Evolutionary conservation across 2,113 vertebrate genomes (phyloP).

Genomic region (Festucalex cinctus): DNA sequence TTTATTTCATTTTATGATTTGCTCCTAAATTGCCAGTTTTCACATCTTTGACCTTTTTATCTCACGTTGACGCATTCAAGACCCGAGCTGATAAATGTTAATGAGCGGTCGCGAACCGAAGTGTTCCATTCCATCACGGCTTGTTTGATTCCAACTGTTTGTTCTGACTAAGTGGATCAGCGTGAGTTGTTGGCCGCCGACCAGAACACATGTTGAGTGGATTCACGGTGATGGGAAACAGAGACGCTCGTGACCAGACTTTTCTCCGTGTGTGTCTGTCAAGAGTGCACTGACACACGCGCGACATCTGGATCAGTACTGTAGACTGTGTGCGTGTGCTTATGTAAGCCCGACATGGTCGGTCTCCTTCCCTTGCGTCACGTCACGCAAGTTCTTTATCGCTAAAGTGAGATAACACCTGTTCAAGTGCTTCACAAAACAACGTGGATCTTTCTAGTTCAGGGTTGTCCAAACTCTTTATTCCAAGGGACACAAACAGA

Average conservation of each 20-base stretch:
- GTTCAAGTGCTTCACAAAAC: slow-evolving; percentile 32
- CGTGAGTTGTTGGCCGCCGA: slow-evolving; percentile 25
- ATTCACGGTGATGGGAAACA: slow-evolving; percentile 36
- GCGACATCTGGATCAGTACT: slow-evolving; percentile 46
- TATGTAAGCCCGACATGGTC: slow-evolving; percentile 50
- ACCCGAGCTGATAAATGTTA: slow-evolving; percentile 22
- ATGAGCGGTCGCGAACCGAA: slow-evolving; percentile 4
- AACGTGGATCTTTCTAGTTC: background rate
- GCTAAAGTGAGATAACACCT: slow-evolving; percentile 52
- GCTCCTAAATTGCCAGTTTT: background rate
- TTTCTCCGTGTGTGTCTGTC: slow-evolving; percentile 47
- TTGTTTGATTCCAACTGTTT: slow-evolving; percentile 31
- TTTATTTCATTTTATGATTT: background rate
- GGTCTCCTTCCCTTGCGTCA: slow-evolving; percentile 24
- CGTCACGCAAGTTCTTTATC: slow-evolving; percentile 48
- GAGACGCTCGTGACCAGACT: slow-evolving; percentile 30
- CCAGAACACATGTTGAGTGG: slow-evolving; percentile 41
- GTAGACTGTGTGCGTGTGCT: slow-evolving; percentile 10
- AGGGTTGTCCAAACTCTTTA: too few species aligned
- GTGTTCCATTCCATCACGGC: slow-evolving; percentile 18
- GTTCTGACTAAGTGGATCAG: slow-evolving; percentile 31
- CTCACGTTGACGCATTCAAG: slow-evolving; percentile 5
- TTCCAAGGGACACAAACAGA: too few species aligned
- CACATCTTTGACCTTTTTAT: slow-evolving; percentile 4
- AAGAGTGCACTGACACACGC: slow-evolving; percentile 23